These are phyloP conservation scores for Eustalomyia histrio DNA, from an alignment of 2,888 invertebrate genomes.

Conservation along the genomic window DNA sequence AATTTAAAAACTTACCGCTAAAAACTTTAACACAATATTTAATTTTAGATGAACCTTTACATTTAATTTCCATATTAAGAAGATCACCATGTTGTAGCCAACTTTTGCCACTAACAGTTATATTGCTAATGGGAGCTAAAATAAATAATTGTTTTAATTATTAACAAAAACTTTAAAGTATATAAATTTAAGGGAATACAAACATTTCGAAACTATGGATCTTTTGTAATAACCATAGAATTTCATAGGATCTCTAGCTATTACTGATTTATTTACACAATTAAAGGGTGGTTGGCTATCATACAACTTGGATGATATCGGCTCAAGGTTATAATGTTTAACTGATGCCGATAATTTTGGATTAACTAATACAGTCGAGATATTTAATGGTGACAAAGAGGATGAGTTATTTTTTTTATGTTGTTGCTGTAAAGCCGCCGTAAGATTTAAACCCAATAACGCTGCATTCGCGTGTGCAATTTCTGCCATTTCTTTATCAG, in stretches of 20 bases:
- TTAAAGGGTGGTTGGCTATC: slow-evolving; percentile 71
- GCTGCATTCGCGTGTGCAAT: slow-evolving; percentile 72
- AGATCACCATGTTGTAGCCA: slow-evolving; percentile 92
- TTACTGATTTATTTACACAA: slow-evolving; percentile 82
- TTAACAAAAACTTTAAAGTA: too few species aligned
- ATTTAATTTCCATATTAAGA: slow-evolving; percentile 85
- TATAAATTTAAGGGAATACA: slow-evolving; percentile 64
- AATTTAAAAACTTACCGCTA: slow-evolving; percentile 79
- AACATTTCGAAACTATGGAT: slow-evolving; percentile 85
- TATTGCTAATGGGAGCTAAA: slow-evolving; percentile 86
- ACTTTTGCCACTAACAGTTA: slow-evolving; percentile 87
- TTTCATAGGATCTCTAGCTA: slow-evolving; percentile 84
- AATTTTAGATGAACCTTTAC: slow-evolving; percentile 88
- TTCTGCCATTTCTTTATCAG: slow-evolving; percentile 48
- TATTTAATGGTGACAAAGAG: slow-evolving; percentile 6
- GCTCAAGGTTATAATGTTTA: slow-evolving; percentile 64
- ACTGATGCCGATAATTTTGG: slow-evolving; percentile 40
- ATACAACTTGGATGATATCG: slow-evolving; percentile 19
- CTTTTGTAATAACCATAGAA: slow-evolving; percentile 87
- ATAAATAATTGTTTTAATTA: neutral
- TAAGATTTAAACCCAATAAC: slow-evolving; percentile 72
- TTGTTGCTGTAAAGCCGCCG: slow-evolving; percentile 64
- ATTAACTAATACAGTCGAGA: slow-evolving; percentile 44
- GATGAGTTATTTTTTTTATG: slow-evolving; percentile 43
- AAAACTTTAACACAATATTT: slow-evolving; percentile 85